These are phyloP conservation scores for Rhagonycha lutea DNA, from an alignment of 2,888 invertebrate species.

Conservation along the genomic window DNA sequence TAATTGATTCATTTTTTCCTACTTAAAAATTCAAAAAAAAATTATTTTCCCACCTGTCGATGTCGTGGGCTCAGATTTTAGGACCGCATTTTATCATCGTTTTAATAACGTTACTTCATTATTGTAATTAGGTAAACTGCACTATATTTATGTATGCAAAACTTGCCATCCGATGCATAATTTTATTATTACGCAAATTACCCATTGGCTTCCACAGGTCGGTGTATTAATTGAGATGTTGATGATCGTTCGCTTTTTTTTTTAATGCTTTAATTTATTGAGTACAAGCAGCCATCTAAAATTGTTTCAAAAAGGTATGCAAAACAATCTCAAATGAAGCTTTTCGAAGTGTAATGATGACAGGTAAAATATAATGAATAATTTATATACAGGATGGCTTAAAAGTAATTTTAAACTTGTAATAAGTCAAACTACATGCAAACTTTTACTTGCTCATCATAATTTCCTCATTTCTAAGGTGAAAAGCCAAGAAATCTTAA, in stretches of 20 bases:
- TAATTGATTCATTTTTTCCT: neutral
- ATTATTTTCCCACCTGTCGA: neutral
- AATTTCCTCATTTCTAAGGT: too few species aligned
- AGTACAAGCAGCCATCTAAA: neutral
- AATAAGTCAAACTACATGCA: too few species aligned
- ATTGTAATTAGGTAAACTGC: neutral
- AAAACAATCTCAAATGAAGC: too few species aligned
- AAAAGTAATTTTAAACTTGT: too few species aligned
- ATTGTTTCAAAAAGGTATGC: neutral
- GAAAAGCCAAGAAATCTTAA: too few species aligned
- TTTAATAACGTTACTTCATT: neutral
- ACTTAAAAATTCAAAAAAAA: neutral
- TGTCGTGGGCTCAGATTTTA: neutral
- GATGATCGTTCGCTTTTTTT: neutral
- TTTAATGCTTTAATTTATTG: neutral
- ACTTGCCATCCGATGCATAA: neutral
- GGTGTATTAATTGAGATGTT: neutral
- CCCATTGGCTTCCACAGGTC: neutral
- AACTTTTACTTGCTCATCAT: too few species aligned
- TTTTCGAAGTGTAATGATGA: too few species aligned
- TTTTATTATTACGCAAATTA: neutral
- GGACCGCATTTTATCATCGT: neutral
- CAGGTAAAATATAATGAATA: neutral
- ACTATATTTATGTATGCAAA: neutral
- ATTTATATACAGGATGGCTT: too few species aligned